Percentiles rank a stretch among this genome's conserved stretches.
Conservation (phyloP, 1,140 invertebrate species). For the Bombus waltoni region DNA sequence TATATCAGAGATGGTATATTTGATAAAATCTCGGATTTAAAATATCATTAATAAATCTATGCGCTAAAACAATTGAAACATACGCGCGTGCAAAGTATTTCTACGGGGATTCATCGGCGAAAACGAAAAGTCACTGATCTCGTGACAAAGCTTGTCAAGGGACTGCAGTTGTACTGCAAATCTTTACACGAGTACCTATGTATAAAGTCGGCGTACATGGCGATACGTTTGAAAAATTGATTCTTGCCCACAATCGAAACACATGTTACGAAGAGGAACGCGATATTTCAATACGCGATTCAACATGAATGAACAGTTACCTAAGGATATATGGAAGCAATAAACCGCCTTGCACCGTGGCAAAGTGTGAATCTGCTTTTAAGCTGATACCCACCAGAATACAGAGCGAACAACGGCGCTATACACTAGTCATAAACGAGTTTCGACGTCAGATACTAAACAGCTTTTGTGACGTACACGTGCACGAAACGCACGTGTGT, state of each 20-base stretch:
- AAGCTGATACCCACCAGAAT: slow-evolving; percentile 62
- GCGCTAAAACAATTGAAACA: too few species aligned
- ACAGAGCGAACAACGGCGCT: slow-evolving; percentile 40
- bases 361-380: slow-evolving; percentile 53
- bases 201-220: slow-evolving; percentile 17
- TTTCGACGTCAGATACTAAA: slow-evolving; percentile 43
- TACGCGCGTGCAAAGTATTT: too few species aligned
- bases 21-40: too few species aligned
- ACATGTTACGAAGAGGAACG: slow-evolving; percentile 16
- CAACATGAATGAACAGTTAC: slow-evolving; percentile 48
- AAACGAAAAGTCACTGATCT: background rate
- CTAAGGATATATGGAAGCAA: slow-evolving; percentile 51
- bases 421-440: slow-evolving; percentile 51
- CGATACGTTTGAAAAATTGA: slow-evolving; percentile 47
- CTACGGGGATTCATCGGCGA: background rate
- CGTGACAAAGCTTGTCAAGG: background rate
- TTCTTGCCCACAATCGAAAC: slow-evolving; percentile 33
- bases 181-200: slow-evolving; percentile 23
- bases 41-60: too few species aligned
- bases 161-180: slow-evolving; percentile 20
- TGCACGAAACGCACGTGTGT: slow-evolving; percentile 47
- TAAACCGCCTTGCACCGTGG: slow-evolving; percentile 40
- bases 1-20: too few species aligned
- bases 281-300: slow-evolving; percentile 38
- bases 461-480: slow-evolving; percentile 33